Conservation (phyloP, 2,113 vertebrate genomes). For the Leptobrachium leishanense region DNA sequence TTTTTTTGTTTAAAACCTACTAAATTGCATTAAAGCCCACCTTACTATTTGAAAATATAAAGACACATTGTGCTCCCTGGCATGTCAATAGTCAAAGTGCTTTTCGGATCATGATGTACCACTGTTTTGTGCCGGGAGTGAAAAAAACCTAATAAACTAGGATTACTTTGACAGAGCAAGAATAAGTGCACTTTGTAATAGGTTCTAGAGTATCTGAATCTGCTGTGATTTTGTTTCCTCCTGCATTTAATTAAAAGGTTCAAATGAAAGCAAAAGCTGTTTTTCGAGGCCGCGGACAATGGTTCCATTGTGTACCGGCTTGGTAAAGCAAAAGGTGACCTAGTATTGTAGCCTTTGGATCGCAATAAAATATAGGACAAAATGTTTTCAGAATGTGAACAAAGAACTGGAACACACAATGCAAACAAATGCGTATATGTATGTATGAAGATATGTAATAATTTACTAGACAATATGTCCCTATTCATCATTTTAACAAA, state of each 20-base stretch:
- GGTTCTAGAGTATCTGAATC: neutral
- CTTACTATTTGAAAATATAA: neutral
- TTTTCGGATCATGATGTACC: neutral
- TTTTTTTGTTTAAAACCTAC: neutral
- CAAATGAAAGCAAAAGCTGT: slow-evolving; percentile 7
- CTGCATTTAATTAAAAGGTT: slow-evolving; percentile 15
- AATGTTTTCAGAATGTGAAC: neutral
- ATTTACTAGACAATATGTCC: neutral
- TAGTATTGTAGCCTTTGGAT: neutral
- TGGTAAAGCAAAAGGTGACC: neutral
- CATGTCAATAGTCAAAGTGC: neutral
- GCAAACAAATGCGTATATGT: neutral
- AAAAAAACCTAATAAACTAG: slow-evolving; percentile 4
- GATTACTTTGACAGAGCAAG: neutral
- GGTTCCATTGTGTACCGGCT: neutral
- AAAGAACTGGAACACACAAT: neutral
- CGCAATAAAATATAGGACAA: slow-evolving; percentile 5
- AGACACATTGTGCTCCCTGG: neutral
- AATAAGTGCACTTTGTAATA: neutral
- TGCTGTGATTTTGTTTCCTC: neutral
- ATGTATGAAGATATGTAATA: neutral
- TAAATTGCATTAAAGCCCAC: neutral
- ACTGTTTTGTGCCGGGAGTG: neutral
- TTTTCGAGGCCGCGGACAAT: slow-evolving; percentile 11
- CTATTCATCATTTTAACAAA: neutral